Conservation (phyloP, 2,113 vertebrate genomes). For the Psephotus haematonotus region DNA sequence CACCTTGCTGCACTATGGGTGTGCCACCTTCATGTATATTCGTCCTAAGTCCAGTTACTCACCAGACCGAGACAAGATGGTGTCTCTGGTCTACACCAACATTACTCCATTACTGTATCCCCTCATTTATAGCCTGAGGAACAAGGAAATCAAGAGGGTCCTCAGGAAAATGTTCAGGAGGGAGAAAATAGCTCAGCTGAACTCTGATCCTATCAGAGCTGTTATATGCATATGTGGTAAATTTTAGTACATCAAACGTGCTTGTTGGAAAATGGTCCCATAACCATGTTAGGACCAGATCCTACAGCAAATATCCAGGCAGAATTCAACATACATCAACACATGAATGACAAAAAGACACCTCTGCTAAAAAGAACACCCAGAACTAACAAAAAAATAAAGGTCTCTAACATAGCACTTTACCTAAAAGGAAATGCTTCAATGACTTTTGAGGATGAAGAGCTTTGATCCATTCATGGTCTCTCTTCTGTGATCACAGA, state of each 20-base stretch:
- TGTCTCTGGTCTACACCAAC: constrained; percentile 73
- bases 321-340: background rate
- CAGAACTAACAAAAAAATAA: background rate
- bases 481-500: background rate
- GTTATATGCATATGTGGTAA: background rate
- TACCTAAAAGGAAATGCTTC: background rate
- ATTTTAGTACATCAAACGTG: background rate
- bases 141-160: constrained; percentile 16
- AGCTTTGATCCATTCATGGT: background rate
- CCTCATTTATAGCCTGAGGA: constrained; percentile 53
- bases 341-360: background rate
- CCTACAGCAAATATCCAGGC: background rate
- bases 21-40: constrained; percentile 67
- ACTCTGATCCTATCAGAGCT: background rate
- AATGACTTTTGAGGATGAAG: background rate
- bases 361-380: background rate
- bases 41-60: constrained; percentile 62
- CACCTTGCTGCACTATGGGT: constrained; percentile 66
- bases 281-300: background rate
- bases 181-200: background rate
- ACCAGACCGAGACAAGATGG: constrained; percentile 41
- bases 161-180: constrained; percentile 33
- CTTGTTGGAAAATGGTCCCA: background rate
- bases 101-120: constrained; percentile 69
- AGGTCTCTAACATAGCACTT: background rate